These are phyloP conservation scores for Bombus superbus DNA, from an alignment of 1,140 invertebrate species.

Conservation along the genomic window DNA sequence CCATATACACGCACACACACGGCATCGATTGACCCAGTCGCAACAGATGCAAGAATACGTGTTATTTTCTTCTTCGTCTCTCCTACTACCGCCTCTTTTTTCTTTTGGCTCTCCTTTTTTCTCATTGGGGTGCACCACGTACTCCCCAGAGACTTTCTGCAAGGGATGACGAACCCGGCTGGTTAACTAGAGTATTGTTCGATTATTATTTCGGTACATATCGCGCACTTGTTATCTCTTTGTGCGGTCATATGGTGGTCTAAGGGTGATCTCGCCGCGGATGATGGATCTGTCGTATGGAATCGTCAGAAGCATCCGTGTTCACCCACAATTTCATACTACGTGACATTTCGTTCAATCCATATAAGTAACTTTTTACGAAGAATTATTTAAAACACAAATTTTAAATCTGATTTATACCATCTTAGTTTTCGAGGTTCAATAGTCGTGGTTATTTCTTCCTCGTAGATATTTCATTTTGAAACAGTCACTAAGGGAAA, in stretches of 20 bases:
- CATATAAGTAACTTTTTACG: background rate
- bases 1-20: background rate
- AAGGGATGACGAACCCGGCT: slow-evolving; percentile 67
- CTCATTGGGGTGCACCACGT: slow-evolving; percentile 14
- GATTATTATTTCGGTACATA: slow-evolving; percentile 84
- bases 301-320: too few species aligned
- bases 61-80: slow-evolving; percentile 6
- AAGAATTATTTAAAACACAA: background rate
- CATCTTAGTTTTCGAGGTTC: too few species aligned
- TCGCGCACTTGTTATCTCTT: slow-evolving; percentile 83
- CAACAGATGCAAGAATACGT: slow-evolving; percentile 69
- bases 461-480: too few species aligned
- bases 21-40: slow-evolving; percentile 36
- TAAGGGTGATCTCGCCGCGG: slow-evolving; percentile 28
- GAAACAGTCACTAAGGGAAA: background rate
- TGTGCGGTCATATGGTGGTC: slow-evolving; percentile 77
- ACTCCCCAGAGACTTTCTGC: slow-evolving; percentile 58
- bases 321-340: background rate
- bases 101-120: slow-evolving; percentile 43
- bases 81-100: slow-evolving; percentile 17
- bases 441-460: too few species aligned
- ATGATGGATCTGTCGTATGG: slow-evolving; percentile 20
- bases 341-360: background rate
- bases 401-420: background rate
- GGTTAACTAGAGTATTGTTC: slow-evolving; percentile 82